Percentiles rank a stretch among this genome's conserved stretches.
Conservation (phyloP, 2,113 vertebrate genomes). For the Cettia cetti region DNA sequence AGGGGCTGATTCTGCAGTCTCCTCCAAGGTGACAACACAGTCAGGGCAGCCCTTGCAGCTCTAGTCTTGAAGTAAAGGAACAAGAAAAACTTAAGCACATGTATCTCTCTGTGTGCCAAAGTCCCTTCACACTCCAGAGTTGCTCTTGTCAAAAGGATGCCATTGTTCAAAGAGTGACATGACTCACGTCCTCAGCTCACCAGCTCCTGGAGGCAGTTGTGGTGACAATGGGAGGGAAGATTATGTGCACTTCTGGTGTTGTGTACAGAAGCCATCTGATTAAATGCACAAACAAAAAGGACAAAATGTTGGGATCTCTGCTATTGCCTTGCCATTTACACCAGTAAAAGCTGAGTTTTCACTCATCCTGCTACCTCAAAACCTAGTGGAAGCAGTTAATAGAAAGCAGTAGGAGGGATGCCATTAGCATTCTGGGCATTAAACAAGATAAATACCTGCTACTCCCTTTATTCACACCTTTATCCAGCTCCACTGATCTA, state of each 20-base stretch:
- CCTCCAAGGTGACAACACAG: background rate
- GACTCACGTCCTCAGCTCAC: background rate
- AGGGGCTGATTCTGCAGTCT: background rate
- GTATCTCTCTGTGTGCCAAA: background rate
- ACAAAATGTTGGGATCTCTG: background rate
- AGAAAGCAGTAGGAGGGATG: background rate
- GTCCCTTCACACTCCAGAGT: background rate
- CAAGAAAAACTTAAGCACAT: background rate
- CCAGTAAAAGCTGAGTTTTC: background rate
- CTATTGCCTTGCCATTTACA: background rate
- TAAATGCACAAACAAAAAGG: background rate
- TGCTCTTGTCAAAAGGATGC: background rate
- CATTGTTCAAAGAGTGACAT: background rate
- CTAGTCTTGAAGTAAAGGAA: background rate
- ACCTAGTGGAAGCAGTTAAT: background rate
- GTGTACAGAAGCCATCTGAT: background rate
- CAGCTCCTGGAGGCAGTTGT: background rate
- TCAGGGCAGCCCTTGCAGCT: background rate
- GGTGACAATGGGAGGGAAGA: background rate
- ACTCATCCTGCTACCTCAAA: background rate
- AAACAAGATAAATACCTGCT: background rate
- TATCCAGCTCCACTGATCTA: background rate
- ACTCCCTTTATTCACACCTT: background rate
- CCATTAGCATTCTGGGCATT: background rate
- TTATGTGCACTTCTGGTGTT: background rate